A percentile compares a stretch with the other conserved stretches of the same genome.
phyloP scores from a whole-genome alignment of 1,140 invertebrate genomes.

The Calliopsis andreniformis region DNA sequence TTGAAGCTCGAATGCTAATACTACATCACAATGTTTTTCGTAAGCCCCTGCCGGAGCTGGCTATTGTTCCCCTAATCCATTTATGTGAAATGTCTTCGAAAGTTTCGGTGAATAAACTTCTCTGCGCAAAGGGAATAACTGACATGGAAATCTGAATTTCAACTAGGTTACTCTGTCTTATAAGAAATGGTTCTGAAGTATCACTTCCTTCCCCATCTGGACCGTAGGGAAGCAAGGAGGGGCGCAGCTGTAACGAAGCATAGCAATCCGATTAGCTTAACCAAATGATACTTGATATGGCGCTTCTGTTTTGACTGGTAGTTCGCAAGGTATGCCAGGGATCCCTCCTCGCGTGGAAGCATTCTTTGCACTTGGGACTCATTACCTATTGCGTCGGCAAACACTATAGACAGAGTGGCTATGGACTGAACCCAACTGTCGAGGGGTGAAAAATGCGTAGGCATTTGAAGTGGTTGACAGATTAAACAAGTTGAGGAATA shows the following conservation, averaged over 20 bases:
- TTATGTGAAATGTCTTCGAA: slow-evolving; percentile 12
- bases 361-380: no score
- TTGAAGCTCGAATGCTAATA: no score
- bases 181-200: slow-evolving; percentile 45
- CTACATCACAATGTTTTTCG: background rate
- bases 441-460: no score
- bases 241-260: slow-evolving; percentile 13
- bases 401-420: no score
- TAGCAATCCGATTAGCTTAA: slow-evolving; percentile 42
- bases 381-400: no score
- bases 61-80: background rate
- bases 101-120: slow-evolving; percentile 39
- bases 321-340: background rate
- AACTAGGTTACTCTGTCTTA: slow-evolving; percentile 26
- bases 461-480: no score
- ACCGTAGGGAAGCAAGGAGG: slow-evolving; percentile 1
- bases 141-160: slow-evolving; percentile 8
- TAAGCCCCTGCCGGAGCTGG: background rate
- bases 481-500: no score
- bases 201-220: slow-evolving; percentile 29
- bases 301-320: background rate
- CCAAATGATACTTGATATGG: background rate
- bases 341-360: background rate
- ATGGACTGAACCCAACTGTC: no score
- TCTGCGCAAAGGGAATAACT: background rate